Base-by-base conservation (phyloP, 2,113 vertebrate genomes). In the Origma solitaria region DNA sequence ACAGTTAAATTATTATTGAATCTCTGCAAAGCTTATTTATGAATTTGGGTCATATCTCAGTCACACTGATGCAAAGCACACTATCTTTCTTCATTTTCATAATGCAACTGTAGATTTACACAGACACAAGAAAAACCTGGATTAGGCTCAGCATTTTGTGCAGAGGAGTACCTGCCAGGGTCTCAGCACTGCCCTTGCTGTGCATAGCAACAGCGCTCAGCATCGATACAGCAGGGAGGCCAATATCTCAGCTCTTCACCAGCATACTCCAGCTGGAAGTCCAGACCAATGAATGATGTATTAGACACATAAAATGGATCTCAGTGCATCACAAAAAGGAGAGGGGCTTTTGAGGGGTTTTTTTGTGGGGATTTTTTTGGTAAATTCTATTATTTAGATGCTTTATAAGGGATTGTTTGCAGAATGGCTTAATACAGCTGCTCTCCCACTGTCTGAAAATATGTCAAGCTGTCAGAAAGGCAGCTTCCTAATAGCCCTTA, bases 371-470 rank as follows among this genome's bases (percentile, higher is more conserved):
- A 1, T 3, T 53, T 87, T 87, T 88, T 62, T 72, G 24, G 60
- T 66, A 45, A 73, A 76, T 94, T 92, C 13, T 68, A 30, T 90
- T 86, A 81, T 88, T 90, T 83, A 56, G 51, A 10, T 56, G 13
- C 49, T 90, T 83, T 75, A 24, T 49, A 24, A 33, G 53, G 31
- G 31, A 4, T 68, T 86, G 68, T 37, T 93, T 80, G 23, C 37
- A 88, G 42, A 58, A 30, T 44, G n/a, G 47, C 60, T 91, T 73
- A 86, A 70, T 22, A 62, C 79, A 93, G 75, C 47, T 93, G 79
- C 79, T 66, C 65, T 93, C 44, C 68, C 87, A 16, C 66, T 77
- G 14, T 79, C 85, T 94, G 92, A 88, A 93, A 97, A 92, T 58
- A 82, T 1, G 11, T 81, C 70, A 94, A 79, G 50, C 70, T 79